Percentiles rank a stretch among this genome's conserved stretches.
Conservation (phyloP, 1,140 invertebrate species). For the Aculops lycopersici region DNA sequence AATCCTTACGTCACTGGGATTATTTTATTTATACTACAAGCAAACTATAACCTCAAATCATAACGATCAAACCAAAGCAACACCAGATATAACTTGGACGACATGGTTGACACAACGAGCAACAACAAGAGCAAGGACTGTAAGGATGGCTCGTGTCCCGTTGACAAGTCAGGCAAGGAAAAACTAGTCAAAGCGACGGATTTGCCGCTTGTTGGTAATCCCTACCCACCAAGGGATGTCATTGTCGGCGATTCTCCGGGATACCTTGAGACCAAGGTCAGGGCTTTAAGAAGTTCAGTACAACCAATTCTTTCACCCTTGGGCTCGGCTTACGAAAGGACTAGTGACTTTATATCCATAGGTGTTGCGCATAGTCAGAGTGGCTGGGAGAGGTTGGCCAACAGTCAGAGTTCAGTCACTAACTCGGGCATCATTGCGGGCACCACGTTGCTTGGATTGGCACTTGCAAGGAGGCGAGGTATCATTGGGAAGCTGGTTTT, state of each 20-base stretch:
- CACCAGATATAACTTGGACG: no score
- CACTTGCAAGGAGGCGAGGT: conserved; percentile 2
- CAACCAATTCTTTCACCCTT: not conserved
- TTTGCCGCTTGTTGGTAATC: conserved; percentile 5
- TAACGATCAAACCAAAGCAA: no score
- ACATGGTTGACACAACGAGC: no score
- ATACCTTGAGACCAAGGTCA: not conserved
- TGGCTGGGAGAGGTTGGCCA: not conserved
- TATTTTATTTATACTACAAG: no score
- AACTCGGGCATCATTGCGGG: conserved; percentile 3
- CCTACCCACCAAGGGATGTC: conserved; percentile 3
- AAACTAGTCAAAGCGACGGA: conserved; percentile 1
- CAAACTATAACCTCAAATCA: no score
- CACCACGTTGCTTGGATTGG: conserved; percentile 2
- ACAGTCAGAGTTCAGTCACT: not conserved
- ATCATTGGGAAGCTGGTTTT: conserved; percentile 4
- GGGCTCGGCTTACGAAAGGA: not conserved
- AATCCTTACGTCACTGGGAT: no score
- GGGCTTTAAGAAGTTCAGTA: not conserved
- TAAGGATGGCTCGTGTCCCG: no score
- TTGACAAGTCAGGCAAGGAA: no score
- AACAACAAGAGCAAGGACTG: no score
- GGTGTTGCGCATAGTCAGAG: not conserved
- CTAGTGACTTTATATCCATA: not conserved
- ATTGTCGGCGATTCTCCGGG: not conserved